Base-by-base conservation (phyloP, 2,888 invertebrate genomes). In the Drosophila fulvimacula region DNA sequence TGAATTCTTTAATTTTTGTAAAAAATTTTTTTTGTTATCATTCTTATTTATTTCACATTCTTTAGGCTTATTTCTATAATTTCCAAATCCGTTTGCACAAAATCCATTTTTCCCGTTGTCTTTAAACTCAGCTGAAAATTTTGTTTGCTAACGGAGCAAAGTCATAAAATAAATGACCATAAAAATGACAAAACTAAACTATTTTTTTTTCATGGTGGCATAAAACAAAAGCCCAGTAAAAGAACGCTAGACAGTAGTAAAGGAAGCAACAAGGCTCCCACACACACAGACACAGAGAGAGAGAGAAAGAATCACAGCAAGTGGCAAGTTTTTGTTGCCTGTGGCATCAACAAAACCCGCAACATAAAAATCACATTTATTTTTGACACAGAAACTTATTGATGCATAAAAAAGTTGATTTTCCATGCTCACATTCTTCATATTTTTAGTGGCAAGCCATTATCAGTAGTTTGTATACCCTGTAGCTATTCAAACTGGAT, bases 321-420 rank as follows among this genome's bases (percentile, higher is more conserved):
- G 69, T 69, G 69, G 69, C 69, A 76, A 74, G 55, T 56, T 68
- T 69, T 58, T 73, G 59, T 49, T 32, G 70, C 76, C 70, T 30
- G 62, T 48, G 58, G 76, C 61, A 36, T 51, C 49, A 68, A 58
- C 62, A 48, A 56, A 62, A 55, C 65, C 67, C 64, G 59, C 72
- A 73, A 81, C 84, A 87, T 87, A 82, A 84, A 82, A 82, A 88
- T 82, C 79, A 88, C 81, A 82, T 82, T 82, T 82, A 79, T 75
- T 79, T 87, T 82, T 79, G 82, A 79, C 88, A 85, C 76, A 82
- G 56, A 79, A 82, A 79, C 66, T 85, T 69, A 88, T 84, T 82
- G 63, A 82, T 84, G 82, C 88, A 85, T 82, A 85, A 78, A 82
- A 84, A 88, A 81, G 58, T 84, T 59, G 58, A 65, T 75, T 81